Conservation (phyloP, 2,888 invertebrate species). For the Coenonympha glycerion region DNA sequence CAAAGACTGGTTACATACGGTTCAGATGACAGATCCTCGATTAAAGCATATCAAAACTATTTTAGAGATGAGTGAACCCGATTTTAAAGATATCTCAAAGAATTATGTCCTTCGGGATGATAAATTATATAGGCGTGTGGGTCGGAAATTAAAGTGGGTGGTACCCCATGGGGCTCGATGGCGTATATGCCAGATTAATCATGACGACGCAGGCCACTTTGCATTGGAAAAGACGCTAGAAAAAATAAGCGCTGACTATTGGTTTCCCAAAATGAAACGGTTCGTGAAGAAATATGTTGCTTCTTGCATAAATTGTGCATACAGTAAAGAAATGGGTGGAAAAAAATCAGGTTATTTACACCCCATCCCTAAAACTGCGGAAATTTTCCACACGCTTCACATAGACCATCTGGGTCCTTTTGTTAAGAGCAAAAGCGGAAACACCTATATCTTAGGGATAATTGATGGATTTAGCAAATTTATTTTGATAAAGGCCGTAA, state of each 20-base stretch:
- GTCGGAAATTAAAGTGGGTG: slow-evolving; percentile 6
- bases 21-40: neutral
- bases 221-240: slow-evolving; percentile 14
- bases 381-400: neutral
- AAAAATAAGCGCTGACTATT: neutral
- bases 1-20: neutral
- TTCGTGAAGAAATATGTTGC: slow-evolving; percentile 23
- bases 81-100: slow-evolving; percentile 3
- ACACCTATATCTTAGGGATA: neutral
- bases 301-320: slow-evolving; percentile 22
- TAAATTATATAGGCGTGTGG: slow-evolving; percentile 14
- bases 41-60: neutral
- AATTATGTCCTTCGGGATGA: slow-evolving; percentile 17
- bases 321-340: slow-evolving; percentile 15
- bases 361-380: slow-evolving; percentile 23
- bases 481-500: neutral
- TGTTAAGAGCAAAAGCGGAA: neutral
- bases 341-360: slow-evolving; percentile 19
- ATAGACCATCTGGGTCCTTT: neutral
- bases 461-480: neutral
- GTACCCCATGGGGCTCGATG: slow-evolving; percentile 7
- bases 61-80: neutral
- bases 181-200: slow-evolving; percentile 11
- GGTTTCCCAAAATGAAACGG: slow-evolving; percentile 9
- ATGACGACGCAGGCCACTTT: slow-evolving; percentile 22